Evolutionary conservation across 2,797 vertebrate species (phyloP), one percentile per base, ranked within the genome.

Genomic region (Mormyrops boulengeri): DNA sequence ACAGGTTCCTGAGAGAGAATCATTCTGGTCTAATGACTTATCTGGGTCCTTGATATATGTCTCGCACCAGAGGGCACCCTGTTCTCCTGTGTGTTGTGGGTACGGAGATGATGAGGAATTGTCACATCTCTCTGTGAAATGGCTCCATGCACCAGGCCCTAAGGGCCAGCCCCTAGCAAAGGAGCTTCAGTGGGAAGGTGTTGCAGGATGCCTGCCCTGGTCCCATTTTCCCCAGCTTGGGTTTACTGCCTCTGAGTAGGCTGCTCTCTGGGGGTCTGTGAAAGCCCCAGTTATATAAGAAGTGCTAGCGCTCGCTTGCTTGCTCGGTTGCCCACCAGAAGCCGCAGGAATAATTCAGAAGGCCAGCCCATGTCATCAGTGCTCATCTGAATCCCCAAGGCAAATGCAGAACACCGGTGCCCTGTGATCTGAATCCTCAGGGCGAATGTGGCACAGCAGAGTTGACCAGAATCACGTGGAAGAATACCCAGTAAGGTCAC

Each of bases 91-190:
- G 94, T 73, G 95, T 95, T 93, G 94, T 95, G 94, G 93, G 93
- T 92, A 93, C 92, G 94, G 93, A 95, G 95, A 95, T 94, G 95
- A 95, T 94, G 92, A 93, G 92, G 95, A 95, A 95, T 96, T 95
- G 95, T 94, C 95, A 77, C 41, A 19, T 47, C 60, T 44, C 47
- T 69, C 60, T 57, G 44, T 3, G 34, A 82, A 34, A 60, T 57
- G 7, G 86, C 73, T 88, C 53, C 49, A 41, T 14, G 30, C 41
- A 73, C 8, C 69, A 80, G 85, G 66, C 17, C 49, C 26, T 92
- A 94, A 92, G 93, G 91, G 91, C 77, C 90, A 88, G 88, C 89
- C 91, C 90, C 93, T 92, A 95, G 94, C 77, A 89, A 91, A 92
- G 92, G 34, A 80, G 73, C 38, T 44, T 8, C 44, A 80, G 38